phyloP scores from a whole-genome alignment of 2,888 invertebrate genomes.

The Lasioglossum oenotherae region DNA sequence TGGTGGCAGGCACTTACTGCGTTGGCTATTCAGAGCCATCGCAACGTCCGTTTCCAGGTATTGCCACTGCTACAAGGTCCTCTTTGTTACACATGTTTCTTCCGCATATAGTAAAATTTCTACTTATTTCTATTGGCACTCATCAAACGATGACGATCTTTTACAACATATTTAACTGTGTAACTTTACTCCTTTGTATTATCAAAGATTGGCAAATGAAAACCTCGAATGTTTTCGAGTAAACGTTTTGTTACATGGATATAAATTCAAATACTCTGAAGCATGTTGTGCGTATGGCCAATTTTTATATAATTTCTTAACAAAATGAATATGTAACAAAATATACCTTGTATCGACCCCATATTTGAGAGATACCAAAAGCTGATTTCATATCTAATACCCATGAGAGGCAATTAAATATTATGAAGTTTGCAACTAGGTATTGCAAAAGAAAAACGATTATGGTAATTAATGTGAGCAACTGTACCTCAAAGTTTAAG shows the following conservation, averaged over 20 bases:
- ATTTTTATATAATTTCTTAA: constrained; percentile 21
- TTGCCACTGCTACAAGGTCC: constrained; percentile 84
- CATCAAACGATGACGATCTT: constrained; percentile 47
- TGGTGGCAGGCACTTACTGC: constrained; percentile 92
- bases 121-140: constrained; percentile 58
- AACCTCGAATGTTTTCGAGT: constrained; percentile 16
- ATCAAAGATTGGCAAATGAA: constrained; percentile 7
- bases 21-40: constrained; percentile 89
- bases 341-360: constrained; percentile 59
- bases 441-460: constrained; percentile 43
- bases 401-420: constrained; percentile 49
- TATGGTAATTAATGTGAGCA: constrained; percentile 10
- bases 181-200: constrained; percentile 5
- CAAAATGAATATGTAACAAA: constrained; percentile 43
- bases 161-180: constrained; percentile 34
- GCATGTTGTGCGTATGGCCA: background rate
- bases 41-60: constrained; percentile 91
- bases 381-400: constrained; percentile 43
- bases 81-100: constrained; percentile 78
- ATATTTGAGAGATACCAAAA: constrained; percentile 53
- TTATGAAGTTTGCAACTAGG: constrained; percentile 47
- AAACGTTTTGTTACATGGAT: constrained; percentile 1
- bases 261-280: background rate
- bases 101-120: constrained; percentile 61
- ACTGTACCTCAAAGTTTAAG: constrained; percentile 90